Evolutionary conservation across 2,113 vertebrate species (phyloP), one percentile per base, ranked within the genome.

Genomic region (Noturus placidus): DNA sequence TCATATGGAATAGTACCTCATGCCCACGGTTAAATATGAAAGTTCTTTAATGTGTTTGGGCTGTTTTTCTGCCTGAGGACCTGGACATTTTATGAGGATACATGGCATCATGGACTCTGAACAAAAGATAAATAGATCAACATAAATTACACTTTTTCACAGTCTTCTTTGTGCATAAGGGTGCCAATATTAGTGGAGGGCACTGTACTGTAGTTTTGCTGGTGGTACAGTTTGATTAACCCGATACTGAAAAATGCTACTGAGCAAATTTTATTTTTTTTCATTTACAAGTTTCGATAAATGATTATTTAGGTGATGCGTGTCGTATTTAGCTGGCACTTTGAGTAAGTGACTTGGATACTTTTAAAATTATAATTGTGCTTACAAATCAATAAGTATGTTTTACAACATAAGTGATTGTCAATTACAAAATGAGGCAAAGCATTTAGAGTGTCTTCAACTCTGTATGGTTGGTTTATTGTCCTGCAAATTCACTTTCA

Each of bases 361-460:
- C 25, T 17, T 50, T 6, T 78, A 78, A 52, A 30, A 52, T 78
- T 4, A 30, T 78, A 78, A 52, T 52, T 78, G 76, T 52, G 76
- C 25, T 78, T n/a, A 52, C n/a, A 78, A 54, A 78, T 5, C 1
- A 9, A 76, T 27, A 15, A 76, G 20, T 76, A 50, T 46, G 11
- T 76, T 35, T 70, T 42, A 20, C 38, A 50, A 50, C 1, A 77
- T n/a, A 52, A 52, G 27, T 78, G 72, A 76, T 27, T 76, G 76
- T 78, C 76, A 78, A 54, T 50, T 76, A 27, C 72, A 76, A 76
- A 76, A 27, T 76, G 27, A 52, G 22, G 72, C 72, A 76, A 76
- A 76, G 42, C 76, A 30, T 52, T 78, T 78, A 15, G 27, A 50
- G 22, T 76, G 19, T 25, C 25, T 76, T 76, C 72, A 76, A 5